Evolutionary conservation across 1,140 invertebrate species (phyloP).

Genomic region (Radopholus similis): DNA sequence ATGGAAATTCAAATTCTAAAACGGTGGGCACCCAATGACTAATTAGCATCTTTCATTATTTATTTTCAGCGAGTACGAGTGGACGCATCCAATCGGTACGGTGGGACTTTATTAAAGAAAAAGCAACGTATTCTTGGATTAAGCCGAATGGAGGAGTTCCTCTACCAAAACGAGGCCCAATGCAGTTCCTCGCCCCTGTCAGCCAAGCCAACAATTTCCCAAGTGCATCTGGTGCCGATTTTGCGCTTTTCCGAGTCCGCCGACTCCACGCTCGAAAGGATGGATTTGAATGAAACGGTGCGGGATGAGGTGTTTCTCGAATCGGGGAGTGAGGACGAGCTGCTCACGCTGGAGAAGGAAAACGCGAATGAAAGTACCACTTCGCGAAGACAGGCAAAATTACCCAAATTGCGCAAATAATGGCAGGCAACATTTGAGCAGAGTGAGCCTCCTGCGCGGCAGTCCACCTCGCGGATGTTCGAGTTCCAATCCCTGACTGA

Average conservation of each 20-base stretch:
- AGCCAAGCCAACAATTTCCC: too few species aligned
- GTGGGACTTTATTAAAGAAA: slow-evolving; percentile 19
- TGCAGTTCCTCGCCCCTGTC: background rate
- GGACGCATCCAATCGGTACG: slow-evolving; percentile 15
- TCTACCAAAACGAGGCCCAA: background rate
- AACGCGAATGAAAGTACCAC: background rate
- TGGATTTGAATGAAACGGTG: too few species aligned
- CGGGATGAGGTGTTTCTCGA: too few species aligned
- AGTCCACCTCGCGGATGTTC: slow-evolving; percentile 17
- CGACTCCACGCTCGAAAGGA: background rate
- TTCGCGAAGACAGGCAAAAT: background rate
- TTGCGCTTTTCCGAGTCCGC: background rate
- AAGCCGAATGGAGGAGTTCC: background rate
- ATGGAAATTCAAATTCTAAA: background rate
- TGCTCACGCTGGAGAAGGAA: slow-evolving; percentile 5
- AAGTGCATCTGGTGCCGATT: slow-evolving; percentile 13
- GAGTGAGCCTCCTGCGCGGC: slow-evolving; percentile 8
- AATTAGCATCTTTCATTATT: background rate
- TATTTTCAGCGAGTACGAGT: slow-evolving; percentile 19
- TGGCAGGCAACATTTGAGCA: slow-evolving; percentile 1
- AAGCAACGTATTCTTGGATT: background rate
- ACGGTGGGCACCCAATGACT: slow-evolving; percentile 6
- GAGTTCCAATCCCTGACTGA: slow-evolving; percentile 23
- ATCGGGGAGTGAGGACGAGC: slow-evolving; percentile 8
- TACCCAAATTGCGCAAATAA: background rate